These are phyloP conservation scores for Sibirionetta formosa DNA, from an alignment of 2,797 vertebrate species.

Conservation along the genomic window DNA sequence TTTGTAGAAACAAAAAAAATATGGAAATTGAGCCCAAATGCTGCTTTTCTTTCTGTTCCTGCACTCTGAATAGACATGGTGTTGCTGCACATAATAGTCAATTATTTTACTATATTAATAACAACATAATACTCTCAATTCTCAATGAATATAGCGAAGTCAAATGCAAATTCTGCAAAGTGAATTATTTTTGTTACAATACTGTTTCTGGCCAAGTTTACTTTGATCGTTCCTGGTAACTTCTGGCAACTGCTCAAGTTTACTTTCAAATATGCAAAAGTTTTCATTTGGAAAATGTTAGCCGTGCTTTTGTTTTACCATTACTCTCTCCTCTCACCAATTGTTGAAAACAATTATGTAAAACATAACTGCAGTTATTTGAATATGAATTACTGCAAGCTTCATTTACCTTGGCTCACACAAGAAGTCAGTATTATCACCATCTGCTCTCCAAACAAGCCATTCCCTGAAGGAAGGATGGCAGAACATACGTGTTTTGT, in stretches of 20 bases:
- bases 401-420: conserved; percentile 94
- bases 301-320: not conserved
- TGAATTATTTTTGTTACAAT: not conserved
- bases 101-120: not conserved
- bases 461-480: conserved; percentile 98
- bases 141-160: not conserved
- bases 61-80: not conserved
- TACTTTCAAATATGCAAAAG: not conserved
- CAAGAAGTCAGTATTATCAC: conserved; percentile 95
- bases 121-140: not conserved
- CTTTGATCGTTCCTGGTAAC: too few relatives aligned
- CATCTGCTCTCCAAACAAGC: conserved; percentile 97
- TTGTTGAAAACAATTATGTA: not conserved
- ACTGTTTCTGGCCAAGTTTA: not conserved
- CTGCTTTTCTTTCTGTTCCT: not conserved
- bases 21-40: not conserved
- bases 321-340: not conserved
- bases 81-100: not conserved
- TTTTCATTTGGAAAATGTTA: not conserved
- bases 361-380: not conserved
- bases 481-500: conserved; percentile 99
- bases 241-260: too few relatives aligned
- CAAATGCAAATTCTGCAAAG: not conserved
- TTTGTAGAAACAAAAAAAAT: not conserved
- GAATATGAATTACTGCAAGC: not conserved